Percentiles rank a stretch among this genome's conserved stretches.
Conservation (phyloP, 2,888 invertebrate species). For the Aleiodes alternator region DNA sequence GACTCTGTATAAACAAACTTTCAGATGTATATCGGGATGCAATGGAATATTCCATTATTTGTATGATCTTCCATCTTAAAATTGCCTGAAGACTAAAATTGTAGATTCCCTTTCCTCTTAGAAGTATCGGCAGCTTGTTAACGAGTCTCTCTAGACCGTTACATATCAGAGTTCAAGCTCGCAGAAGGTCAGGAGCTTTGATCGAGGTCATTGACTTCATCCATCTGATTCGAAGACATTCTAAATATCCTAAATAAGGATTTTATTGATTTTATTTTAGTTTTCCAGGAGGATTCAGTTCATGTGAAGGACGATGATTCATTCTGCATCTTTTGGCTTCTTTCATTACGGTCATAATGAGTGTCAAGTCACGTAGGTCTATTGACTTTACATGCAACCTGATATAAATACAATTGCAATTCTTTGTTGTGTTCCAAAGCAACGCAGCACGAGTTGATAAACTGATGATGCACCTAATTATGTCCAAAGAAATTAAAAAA, state of each 20-base stretch:
- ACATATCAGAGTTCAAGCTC: slow-evolving; percentile 27
- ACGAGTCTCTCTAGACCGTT: slow-evolving; percentile 30
- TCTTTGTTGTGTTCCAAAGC: too few relatives aligned
- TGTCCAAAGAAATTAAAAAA: too few relatives aligned
- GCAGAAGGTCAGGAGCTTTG: slow-evolving; percentile 1
- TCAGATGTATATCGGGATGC: not conserved
- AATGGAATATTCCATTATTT: not conserved
- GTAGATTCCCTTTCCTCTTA: not conserved
- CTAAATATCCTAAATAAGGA: not conserved
- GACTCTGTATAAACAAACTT: slow-evolving; percentile 8
- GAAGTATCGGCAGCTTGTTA: not conserved
- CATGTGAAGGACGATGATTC: not conserved
- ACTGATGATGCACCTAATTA: too few relatives aligned
- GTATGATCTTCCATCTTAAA: not conserved
- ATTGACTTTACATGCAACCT: not conserved
- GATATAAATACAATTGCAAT: slow-evolving; percentile 6
- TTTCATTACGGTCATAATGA: not conserved
- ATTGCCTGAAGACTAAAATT: not conserved
- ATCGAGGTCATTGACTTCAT: not conserved
- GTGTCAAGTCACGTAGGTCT: not conserved
- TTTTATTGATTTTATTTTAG: not conserved
- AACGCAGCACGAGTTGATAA: too few relatives aligned
- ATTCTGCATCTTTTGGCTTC: too few relatives aligned
- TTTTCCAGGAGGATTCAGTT: not conserved
- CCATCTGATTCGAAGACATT: not conserved